phyloP scores from a whole-genome alignment of 2,797 vertebrate genomes.

The Tadarida brasiliensis region DNA sequence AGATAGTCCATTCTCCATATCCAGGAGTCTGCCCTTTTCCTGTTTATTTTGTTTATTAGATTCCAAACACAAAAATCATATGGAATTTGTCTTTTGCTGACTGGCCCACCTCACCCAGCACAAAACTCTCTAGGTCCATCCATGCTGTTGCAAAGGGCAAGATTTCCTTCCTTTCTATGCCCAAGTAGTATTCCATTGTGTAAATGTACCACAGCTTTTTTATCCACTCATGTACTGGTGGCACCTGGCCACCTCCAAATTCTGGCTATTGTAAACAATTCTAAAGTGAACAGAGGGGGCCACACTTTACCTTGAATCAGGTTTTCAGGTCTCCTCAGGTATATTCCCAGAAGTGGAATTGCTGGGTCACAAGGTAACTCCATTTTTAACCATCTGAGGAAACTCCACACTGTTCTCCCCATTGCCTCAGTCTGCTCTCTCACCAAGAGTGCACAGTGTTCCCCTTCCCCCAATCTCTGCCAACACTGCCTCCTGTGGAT shows the following conservation, averaged over 20 bases:
- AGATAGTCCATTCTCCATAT: neutral
- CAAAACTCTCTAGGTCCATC: neutral
- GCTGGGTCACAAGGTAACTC: neutral
- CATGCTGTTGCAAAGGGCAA: neutral
- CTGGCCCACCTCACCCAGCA: neutral
- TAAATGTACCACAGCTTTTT: neutral
- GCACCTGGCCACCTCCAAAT: neutral
- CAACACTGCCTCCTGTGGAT: neutral
- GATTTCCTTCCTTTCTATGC: neutral
- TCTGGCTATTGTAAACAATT: neutral
- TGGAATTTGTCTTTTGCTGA: neutral
- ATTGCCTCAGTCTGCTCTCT: neutral
- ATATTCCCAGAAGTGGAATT: neutral
- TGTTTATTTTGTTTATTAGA: neutral
- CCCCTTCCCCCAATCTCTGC: neutral
- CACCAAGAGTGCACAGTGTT: neutral
- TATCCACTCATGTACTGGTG: neutral
- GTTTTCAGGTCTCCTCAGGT: neutral
- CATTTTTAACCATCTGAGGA: neutral
- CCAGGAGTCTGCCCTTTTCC: neutral
- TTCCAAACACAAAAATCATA: neutral
- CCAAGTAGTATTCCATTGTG: neutral
- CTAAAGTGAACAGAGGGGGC: neutral
- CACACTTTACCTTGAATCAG: neutral
- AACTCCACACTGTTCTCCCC: neutral